These are phyloP conservation scores for Cirrhinus molitorella DNA, from an alignment of 2,797 vertebrate species.

Conservation along the genomic window DNA sequence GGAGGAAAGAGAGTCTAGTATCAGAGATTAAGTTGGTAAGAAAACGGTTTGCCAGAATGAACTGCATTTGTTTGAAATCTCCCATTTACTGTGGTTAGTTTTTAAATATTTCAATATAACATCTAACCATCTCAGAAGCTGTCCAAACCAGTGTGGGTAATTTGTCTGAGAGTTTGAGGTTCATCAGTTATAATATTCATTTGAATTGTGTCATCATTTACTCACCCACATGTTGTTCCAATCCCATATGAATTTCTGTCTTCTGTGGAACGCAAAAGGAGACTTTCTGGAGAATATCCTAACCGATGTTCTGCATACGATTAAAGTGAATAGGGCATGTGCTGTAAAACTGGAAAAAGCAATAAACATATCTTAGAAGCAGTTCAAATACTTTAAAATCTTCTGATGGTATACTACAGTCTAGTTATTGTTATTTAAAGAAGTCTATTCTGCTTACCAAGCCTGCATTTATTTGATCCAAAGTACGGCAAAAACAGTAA, in stretches of 20 bases:
- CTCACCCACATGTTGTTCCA: neutral
- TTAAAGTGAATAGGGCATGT: neutral
- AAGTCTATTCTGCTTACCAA: too few relatives aligned
- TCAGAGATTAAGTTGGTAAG: neutral
- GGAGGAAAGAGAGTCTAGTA: neutral
- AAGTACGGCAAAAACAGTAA: too few relatives aligned
- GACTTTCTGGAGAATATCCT: neutral
- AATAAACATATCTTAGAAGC: neutral
- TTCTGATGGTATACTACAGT: too few relatives aligned
- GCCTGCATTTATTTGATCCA: too few relatives aligned
- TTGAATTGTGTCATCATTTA: neutral
- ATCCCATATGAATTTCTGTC: neutral
- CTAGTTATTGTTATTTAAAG: too few relatives aligned
- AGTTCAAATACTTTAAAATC: too few relatives aligned
- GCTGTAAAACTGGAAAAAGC: neutral
- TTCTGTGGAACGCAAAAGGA: neutral
- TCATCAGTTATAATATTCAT: slow-evolving; percentile 11
- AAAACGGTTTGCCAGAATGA: too few relatives aligned
- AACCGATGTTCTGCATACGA: neutral
- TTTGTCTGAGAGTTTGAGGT: slow-evolving; percentile 18
- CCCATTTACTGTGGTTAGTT: neutral
- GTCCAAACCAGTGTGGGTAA: neutral
- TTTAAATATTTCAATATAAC: neutral
- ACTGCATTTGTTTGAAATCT: neutral
- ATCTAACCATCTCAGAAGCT: neutral